Evolutionary conservation across 1,140 invertebrate genomes (phyloP), one percentile per base, ranked within the genome.

Genomic region (Zaprionus nigranus): DNA sequence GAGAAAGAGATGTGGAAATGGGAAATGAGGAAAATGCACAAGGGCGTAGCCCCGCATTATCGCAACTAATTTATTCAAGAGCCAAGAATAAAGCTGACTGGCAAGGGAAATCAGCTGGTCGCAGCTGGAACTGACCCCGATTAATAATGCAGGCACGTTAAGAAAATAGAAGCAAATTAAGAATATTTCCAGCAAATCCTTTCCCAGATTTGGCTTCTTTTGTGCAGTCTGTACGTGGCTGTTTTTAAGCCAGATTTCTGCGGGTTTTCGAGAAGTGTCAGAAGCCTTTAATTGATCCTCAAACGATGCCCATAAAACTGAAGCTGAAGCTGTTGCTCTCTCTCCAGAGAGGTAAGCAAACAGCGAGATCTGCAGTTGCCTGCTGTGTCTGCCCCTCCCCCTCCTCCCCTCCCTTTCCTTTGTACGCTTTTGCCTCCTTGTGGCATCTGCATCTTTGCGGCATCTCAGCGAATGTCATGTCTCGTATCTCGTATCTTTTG

Each of bases 401-500:
- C n/a, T n/a, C 9, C 17, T 11, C 22, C n/a, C 58, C 22, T 24
- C 22, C 26, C n/a, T 36, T 30, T 30, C 28, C 22, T n/a, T 12
- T 20, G 11, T 22, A 20, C 15, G 11, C 67, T 17, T 17, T n/a
- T 46, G 40, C n/a, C n/a, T 46, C n/a, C 49, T 6, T 20, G 22
- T 24, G 54, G 66, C 71, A 75, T 54, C 60, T 68, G 71, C 82
- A 73, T 59, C 78, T 75, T 67, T 58, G 59, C 51, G 59, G 63
- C 79, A 79, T 87, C 69, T 87, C 83, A 82, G 72, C 79, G 79
- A 83, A 86, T 86, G 83, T 82, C 83, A 82, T 86, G 83, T 86
- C 83, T 86, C 83, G 83, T 86, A 86, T 86, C 83, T 86, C 82
- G 83, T 86, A 86, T 86, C 83, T 86, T 90, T 85, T 90, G 81